Conservation (phyloP, 2,888 invertebrate species). For the Tortricodes alternella region DNA sequence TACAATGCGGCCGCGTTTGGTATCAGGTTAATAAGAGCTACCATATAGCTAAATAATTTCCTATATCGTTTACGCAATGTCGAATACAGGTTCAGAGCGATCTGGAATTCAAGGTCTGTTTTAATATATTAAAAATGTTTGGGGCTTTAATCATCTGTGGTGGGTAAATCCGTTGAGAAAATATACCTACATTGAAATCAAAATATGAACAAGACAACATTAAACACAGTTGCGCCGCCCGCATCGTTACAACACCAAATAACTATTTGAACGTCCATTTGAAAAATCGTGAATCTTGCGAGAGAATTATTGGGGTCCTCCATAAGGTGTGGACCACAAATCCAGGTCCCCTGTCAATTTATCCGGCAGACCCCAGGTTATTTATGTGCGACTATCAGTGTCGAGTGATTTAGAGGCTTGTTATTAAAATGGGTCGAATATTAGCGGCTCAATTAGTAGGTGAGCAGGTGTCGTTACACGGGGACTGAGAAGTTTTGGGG, state of each 20-base stretch:
- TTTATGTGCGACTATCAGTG: slow-evolving; percentile 31
- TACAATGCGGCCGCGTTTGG: too few species aligned
- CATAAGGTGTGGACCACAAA: slow-evolving; percentile 32
- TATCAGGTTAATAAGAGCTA: too few species aligned
- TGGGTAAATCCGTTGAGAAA: too few species aligned
- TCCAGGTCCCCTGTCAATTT: slow-evolving; percentile 32
- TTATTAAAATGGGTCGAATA: slow-evolving; percentile 27
- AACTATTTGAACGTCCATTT: slow-evolving; percentile 29
- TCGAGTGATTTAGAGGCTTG: slow-evolving; percentile 27
- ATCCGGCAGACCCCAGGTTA: slow-evolving; percentile 24
- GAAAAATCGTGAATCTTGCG: slow-evolving; percentile 31
- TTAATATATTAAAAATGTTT: too few species aligned
- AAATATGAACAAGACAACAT: neutral
- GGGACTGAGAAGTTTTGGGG: slow-evolving; percentile 7
- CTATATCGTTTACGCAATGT: too few species aligned
- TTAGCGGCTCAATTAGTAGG: slow-evolving; percentile 26
- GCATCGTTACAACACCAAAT: slow-evolving; percentile 25
- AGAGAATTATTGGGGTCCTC: slow-evolving; percentile 30
- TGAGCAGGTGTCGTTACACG: slow-evolving; percentile 10
- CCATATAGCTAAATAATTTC: too few species aligned
- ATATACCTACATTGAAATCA: neutral
- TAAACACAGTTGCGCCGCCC: neutral
- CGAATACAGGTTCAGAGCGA: too few species aligned
- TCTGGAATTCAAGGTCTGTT: too few species aligned
- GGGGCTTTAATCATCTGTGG: too few species aligned